Conservation (phyloP, 2,113 vertebrate species). For the Orientallactaga bullata region DNA sequence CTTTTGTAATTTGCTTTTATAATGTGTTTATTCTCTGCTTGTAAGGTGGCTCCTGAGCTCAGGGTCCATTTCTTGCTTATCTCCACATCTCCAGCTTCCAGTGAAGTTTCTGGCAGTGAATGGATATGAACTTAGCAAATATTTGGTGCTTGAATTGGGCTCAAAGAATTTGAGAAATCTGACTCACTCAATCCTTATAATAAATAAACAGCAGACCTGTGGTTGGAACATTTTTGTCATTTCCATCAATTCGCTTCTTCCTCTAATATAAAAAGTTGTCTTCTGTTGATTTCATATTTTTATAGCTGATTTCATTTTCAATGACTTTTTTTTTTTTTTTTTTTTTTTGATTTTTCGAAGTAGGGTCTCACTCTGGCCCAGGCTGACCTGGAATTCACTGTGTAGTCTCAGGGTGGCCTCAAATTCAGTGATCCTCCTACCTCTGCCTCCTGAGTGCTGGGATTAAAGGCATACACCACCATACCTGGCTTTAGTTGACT, state of each 20-base stretch:
- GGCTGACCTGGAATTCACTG: no score
- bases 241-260: not conserved
- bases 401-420: no score
- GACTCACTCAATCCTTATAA: not conserved
- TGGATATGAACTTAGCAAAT: not conserved
- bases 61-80: not conserved
- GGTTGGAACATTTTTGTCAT: not conserved
- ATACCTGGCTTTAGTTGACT: no score
- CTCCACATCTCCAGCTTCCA: not conserved
- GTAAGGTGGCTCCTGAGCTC: not conserved
- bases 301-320: constrained; percentile 3
- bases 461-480: no score
- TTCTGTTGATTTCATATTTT: constrained; percentile 12
- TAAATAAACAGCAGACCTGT: not conserved
- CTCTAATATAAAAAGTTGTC: not conserved
- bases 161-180: constrained; percentile 4
- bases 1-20: constrained; percentile 1
- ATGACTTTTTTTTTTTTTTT: no score
- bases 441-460: no score
- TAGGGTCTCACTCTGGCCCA: no score
- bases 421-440: no score
- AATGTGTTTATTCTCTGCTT: not conserved
- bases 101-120: not conserved
- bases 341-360: no score
- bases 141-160: not conserved